A percentile compares a stretch with the other conserved stretches of the same genome.
These are phyloP conservation scores for Fregata magnificens DNA, from an alignment of 2,113 vertebrate genomes.

Conservation along the genomic window DNA sequence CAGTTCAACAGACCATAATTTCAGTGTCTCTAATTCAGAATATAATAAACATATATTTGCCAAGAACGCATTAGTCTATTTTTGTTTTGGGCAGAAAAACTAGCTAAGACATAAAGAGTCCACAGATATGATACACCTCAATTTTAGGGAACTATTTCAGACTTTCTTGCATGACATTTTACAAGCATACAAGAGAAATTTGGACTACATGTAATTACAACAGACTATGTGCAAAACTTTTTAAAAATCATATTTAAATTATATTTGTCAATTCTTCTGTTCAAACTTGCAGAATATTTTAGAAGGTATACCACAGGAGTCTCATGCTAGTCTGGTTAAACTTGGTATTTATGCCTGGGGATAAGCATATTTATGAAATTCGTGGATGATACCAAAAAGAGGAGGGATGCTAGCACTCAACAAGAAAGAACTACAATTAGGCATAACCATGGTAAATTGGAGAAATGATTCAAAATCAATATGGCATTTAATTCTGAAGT, in stretches of 20 bases:
- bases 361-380: background rate
- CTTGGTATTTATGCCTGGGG: background rate
- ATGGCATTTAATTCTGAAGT: background rate
- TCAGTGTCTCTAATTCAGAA: background rate
- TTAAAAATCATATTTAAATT: background rate
- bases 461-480: background rate
- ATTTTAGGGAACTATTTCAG: background rate
- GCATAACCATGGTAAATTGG: background rate
- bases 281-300: background rate
- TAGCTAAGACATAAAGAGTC: background rate
- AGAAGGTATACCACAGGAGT: background rate
- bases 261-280: background rate
- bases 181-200: background rate
- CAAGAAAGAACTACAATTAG: background rate
- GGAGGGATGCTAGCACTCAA: background rate
- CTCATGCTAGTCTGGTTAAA: background rate
- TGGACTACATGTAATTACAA: background rate
- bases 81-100: background rate
- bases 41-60: background rate
- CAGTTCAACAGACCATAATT: background rate
- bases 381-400: background rate
- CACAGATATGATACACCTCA: background rate
- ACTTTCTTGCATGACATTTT: background rate
- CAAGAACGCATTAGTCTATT: background rate
- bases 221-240: background rate